Percentiles rank a stretch among this genome's conserved stretches.
Evolutionary conservation across 2,113 vertebrate species (phyloP).

Genomic region (Pangasianodon hypophthalmus): DNA sequence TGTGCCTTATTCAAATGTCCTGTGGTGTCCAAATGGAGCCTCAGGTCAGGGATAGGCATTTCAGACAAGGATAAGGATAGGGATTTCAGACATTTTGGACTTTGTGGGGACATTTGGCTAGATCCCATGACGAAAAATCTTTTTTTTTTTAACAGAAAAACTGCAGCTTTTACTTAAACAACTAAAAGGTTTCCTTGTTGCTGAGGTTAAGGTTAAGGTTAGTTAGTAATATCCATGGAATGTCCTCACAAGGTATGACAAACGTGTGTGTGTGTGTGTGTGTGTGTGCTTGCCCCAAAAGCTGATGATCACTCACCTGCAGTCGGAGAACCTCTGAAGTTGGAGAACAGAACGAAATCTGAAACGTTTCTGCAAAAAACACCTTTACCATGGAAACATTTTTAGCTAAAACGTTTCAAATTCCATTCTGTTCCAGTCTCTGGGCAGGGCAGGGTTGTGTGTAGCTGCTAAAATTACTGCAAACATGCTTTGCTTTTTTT

Average conservation of each 20-base stretch:
- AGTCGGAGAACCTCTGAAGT: conserved; percentile 55
- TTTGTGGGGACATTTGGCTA: too few species aligned
- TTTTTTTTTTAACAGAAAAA: too few species aligned
- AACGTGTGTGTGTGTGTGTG: conserved; percentile 17
- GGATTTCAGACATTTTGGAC: too few species aligned
- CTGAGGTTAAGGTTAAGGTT: neutral
- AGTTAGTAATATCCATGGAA: neutral
- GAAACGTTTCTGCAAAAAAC: conserved; percentile 88
- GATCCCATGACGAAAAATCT: too few species aligned
- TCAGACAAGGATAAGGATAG: too few species aligned
- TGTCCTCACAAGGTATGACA: neutral
- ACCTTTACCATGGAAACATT: conserved; percentile 81
- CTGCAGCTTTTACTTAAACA: neutral
- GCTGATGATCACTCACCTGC: conserved; percentile 44
- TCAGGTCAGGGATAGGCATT: neutral
- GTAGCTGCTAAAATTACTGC: neutral
- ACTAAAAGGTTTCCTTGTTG: neutral
- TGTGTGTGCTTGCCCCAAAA: neutral
- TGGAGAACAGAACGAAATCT: conserved; percentile 79
- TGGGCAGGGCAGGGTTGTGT: conserved; percentile 2
- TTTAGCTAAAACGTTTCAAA: conserved; percentile 87
- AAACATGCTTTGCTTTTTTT: neutral
- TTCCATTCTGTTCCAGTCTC: conserved; percentile 76
- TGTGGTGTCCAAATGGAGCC: neutral
- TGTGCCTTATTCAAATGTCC: neutral